These are phyloP conservation scores for Lithodes maja DNA, from an alignment of 2,888 invertebrate species.

Conservation along the genomic window DNA sequence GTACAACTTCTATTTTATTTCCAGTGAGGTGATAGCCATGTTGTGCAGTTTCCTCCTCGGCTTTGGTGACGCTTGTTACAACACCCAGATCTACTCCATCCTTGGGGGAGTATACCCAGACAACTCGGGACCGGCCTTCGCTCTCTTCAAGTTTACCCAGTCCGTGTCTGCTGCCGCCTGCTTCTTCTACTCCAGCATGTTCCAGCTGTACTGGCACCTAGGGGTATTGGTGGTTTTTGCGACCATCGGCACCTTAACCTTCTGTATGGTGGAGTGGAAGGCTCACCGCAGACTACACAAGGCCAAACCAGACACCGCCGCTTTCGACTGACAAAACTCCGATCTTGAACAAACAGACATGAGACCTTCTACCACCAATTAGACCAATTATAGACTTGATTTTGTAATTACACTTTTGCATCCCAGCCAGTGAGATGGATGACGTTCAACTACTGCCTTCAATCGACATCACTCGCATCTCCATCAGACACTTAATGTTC, in stretches of 20 bases:
- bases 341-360: too few species aligned
- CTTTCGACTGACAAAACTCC: slow-evolving; percentile 58
- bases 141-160: slow-evolving; percentile 97
- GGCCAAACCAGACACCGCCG: slow-evolving; percentile 60
- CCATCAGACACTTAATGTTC: too few species aligned
- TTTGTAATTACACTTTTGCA: too few species aligned
- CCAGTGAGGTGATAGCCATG: slow-evolving; percentile 83
- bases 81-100: slow-evolving; percentile 96
- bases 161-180: slow-evolving; percentile 89
- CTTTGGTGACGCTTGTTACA: slow-evolving; percentile 98
- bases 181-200: slow-evolving; percentile 86
- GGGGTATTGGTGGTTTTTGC: slow-evolving; percentile 83
- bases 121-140: slow-evolving; percentile 96
- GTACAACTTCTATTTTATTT: too few species aligned
- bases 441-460: too few species aligned
- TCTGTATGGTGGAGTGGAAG: slow-evolving; percentile 83
- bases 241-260: slow-evolving; percentile 84
- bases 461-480: neutral
- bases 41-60: slow-evolving; percentile 93
- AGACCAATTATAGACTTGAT: too few species aligned
- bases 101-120: slow-evolving; percentile 91
- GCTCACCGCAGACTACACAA: slow-evolving; percentile 41
- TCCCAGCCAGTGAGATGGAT: too few species aligned
- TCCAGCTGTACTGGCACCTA: slow-evolving; percentile 84
- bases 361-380: too few species aligned